Conservation (phyloP, 2,113 vertebrate species). For the Microtus pennsylvanicus region DNA sequence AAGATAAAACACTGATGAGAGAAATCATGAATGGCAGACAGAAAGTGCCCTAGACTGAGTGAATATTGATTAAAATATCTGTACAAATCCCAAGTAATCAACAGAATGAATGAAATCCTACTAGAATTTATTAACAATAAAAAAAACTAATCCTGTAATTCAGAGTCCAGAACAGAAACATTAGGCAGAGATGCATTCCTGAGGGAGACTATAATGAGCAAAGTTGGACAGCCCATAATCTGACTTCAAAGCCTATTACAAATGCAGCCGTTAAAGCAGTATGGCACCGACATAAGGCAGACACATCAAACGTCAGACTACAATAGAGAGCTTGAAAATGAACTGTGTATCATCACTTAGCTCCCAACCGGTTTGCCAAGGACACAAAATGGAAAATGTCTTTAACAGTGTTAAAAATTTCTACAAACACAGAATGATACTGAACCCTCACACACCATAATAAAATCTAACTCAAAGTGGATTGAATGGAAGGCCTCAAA, state of each 20-base stretch:
- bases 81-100: neutral
- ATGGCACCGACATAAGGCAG: neutral
- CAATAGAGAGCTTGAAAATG: neutral
- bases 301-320: neutral
- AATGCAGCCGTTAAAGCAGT: neutral
- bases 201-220: neutral
- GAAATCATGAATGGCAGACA: neutral
- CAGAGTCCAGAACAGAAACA: neutral
- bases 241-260: neutral
- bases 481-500: neutral
- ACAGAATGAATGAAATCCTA: neutral
- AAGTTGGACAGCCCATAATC: neutral
- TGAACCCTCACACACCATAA: neutral
- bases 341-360: neutral
- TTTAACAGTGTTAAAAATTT: neutral
- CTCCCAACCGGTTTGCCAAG: neutral
- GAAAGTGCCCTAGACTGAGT: neutral
- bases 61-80: neutral
- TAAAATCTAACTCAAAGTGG: neutral
- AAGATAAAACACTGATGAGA: neutral
- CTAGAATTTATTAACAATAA: neutral
- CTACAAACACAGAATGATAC: neutral
- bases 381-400: neutral
- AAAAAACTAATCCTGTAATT: neutral
- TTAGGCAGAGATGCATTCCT: neutral